Evolutionary conservation across 2,113 vertebrate species (phyloP), one percentile per base, ranked within the genome.

Genomic region (Accipiter cooperii): DNA sequence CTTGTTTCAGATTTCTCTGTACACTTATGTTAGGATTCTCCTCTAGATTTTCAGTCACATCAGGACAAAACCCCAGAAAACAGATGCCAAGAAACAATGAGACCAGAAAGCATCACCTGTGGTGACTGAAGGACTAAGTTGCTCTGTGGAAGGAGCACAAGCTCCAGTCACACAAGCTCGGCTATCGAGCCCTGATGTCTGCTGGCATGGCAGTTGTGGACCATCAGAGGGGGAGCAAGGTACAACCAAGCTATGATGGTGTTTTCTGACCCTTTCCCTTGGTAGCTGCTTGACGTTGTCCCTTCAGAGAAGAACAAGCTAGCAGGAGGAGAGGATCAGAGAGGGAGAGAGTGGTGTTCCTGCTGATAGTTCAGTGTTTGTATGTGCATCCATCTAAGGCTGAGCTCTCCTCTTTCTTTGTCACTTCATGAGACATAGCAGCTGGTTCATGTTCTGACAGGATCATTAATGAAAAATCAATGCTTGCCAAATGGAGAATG

Each of bases 401-500:
- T 83, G 61, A 78, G n/a, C 47, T 78, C 82, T 76, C 17, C 42
- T 61, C 42, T 84, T 69, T 76, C 44, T 40, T 20, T 70, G 36
- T 51, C 65, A 11, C 34, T 95, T 84, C n/a, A 36, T 55, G 33
- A 66, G 36, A 52, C 54, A 19, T 42, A 92, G 83, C 84, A 75
- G 74, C 66, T 69, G 51, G 26, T 61, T 95, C 34, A 8, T 42
- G 64, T 55, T 84, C 36, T 85, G 74, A 81, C 49, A 95, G 68
- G 33, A 96, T 10, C 74, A 55, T 38, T 93, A 88, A 91, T 58
- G 71, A 86, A 91, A 96, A 93, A 89, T 71, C 94, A 83, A 29
- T 89, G 38, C n/a, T 93, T 94, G 40, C 52, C 81, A 84, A 90
- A 85, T 55, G 34, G 60, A 89, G 66, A 84, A 84, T 49, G 77